Evolutionary conservation across 2,797 vertebrate species (phyloP), one percentile per base, ranked within the genome.

Genomic region (Sphenodon punctatus): DNA sequence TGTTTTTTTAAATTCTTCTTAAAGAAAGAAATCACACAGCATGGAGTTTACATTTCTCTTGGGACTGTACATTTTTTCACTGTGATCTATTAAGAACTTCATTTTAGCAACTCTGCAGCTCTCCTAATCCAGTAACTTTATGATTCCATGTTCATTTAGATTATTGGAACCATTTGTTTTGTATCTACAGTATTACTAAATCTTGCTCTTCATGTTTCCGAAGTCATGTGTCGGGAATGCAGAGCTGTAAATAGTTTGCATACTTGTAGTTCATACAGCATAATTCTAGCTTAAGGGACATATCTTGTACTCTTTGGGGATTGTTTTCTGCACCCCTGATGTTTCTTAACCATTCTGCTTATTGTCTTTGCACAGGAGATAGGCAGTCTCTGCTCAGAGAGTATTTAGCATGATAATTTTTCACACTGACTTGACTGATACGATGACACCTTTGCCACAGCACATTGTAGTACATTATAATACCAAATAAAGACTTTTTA

Each of bases 131-230:
- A 68, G 1, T 82, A 83, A 61, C 19, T 30, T 80, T 53, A 38
- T 68, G 79, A 84, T 67, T 89, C 79, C 78, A 77, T n/a, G n/a
- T 82, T 82, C 3, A 49, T 91, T 89, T 69, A 84, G 70, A 90
- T 89, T 68, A 82, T 82, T 83, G 51, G 67, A 80, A 63, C 61
- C 42, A 58, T 60, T 83, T 74, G 17, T 64, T 93, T 93, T 92
- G 0, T 0, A 64, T 65, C 64, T 20, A 59, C 72, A 64, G 48
- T 75, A 78, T 14, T 41, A 51, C 42, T 56, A 59, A 68, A 34
- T 42, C 77, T 85, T 66, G 68, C 38, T 80, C 11, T 74, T 30
- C 63, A 83, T 72, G 75, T 34, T 79, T 72, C 85, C 69, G 89
- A 92, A 89, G 70, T 70, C 83, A 72, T 8, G 25, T 10, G 16